Conservation (phyloP, 2,888 invertebrate genomes). For the Leistus spinibarbis region DNA sequence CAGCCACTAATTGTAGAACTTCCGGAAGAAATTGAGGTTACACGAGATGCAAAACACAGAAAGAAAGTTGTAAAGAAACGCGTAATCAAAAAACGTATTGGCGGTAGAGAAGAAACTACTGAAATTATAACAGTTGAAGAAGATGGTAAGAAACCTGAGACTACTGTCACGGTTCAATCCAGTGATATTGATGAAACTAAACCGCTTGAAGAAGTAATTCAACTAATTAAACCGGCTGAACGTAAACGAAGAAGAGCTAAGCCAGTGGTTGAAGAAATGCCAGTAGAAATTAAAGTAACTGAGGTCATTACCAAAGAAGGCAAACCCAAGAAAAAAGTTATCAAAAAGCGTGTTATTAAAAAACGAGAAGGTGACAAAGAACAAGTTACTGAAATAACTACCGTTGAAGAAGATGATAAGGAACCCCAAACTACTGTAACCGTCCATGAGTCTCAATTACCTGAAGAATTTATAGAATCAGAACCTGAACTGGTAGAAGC, state of each 20-base stretch:
- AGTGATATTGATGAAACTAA: conserved; percentile 44
- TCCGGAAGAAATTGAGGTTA: conserved; percentile 47
- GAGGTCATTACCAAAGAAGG: conserved; percentile 50
- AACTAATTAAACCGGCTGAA: conserved; percentile 30
- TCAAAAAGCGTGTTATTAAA: conserved; percentile 51
- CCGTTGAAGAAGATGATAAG: conserved; percentile 54
- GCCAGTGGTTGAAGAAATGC: conserved; percentile 39
- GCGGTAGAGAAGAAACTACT: conserved; percentile 53
- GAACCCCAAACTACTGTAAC: conserved; percentile 54
- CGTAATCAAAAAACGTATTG: conserved; percentile 49
- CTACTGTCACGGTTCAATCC: conserved; percentile 49
- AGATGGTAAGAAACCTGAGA: conserved; percentile 48
- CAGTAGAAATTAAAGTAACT: conserved; percentile 39
- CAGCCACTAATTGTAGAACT: no score
- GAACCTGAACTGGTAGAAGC: conserved; percentile 41
- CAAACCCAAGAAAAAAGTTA: conserved; percentile 50
- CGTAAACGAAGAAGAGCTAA: conserved; percentile 39
- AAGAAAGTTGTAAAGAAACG: conserved; percentile 46
- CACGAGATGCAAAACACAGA: conserved; percentile 40
- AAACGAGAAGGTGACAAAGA: conserved; percentile 49
- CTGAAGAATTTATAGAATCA: conserved; percentile 19
- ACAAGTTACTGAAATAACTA: conserved; percentile 52
- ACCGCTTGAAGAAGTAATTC: conserved; percentile 42
- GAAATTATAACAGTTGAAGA: conserved; percentile 46
- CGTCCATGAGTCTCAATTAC: conserved; percentile 41